These are phyloP conservation scores for Nesidiocoris tenuis DNA, from an alignment of 2,888 invertebrate genomes.

Conservation along the genomic window DNA sequence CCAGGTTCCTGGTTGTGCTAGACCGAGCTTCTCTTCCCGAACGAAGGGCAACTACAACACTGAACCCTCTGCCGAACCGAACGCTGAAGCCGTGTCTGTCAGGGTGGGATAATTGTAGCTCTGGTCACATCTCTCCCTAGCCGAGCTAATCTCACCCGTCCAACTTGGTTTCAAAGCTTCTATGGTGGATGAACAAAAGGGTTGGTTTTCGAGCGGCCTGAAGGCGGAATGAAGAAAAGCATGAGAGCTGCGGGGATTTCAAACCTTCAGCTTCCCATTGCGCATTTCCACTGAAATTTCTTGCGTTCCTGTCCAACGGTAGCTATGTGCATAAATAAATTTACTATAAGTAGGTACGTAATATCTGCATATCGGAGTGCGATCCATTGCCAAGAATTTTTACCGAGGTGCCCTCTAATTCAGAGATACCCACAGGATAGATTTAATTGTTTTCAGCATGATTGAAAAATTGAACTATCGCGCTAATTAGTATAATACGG, in stretches of 20 bases:
- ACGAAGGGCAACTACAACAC: neutral
- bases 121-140: constrained; percentile 31
- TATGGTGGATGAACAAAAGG: neutral
- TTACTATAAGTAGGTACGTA: too few relatives aligned
- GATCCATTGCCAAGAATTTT: too few relatives aligned
- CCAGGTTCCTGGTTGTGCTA: neutral
- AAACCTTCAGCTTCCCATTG: neutral
- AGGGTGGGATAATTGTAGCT: constrained; percentile 28
- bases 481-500: too few relatives aligned
- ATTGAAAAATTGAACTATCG: too few relatives aligned
- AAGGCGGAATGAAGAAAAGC: neutral
- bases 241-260: neutral
- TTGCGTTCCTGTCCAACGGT: too few relatives aligned
- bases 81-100: neutral
- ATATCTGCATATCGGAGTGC: too few relatives aligned
- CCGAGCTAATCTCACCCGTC: constrained; percentile 26
- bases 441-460: too few relatives aligned
- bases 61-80: constrained; percentile 1
- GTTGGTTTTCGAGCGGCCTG: neutral
- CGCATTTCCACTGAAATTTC: too few relatives aligned
- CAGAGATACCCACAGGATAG: too few relatives aligned
- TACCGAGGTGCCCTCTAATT: too few relatives aligned
- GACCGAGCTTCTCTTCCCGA: neutral
- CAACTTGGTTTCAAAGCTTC: constrained; percentile 10
- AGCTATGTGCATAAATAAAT: too few relatives aligned